Evolutionary conservation across 2,797 vertebrate species (phyloP).

Genomic region (Sciurus vulgaris): DNA sequence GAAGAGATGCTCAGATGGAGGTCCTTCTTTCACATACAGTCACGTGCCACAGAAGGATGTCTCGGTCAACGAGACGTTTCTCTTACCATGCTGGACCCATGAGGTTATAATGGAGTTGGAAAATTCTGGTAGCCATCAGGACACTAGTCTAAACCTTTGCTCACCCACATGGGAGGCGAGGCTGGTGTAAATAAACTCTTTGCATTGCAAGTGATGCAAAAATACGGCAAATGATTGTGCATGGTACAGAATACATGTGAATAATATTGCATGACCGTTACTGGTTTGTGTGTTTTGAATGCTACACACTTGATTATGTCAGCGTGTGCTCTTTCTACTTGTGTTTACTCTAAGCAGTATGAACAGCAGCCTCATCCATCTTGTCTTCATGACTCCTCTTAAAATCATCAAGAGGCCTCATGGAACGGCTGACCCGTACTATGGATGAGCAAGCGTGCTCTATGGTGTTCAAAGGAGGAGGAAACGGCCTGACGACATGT

Average conservation of each 20-base stretch:
- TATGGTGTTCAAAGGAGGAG: too few species aligned
- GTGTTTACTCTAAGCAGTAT: too few species aligned
- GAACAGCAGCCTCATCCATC: too few species aligned
- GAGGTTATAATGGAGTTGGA: too few species aligned
- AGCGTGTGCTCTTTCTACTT: neutral
- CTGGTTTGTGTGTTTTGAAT: neutral
- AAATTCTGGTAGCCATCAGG: too few species aligned
- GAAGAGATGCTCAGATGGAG: neutral
- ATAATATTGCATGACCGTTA: too few species aligned
- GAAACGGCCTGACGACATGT: neutral
- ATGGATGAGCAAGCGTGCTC: neutral
- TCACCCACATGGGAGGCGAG: neutral
- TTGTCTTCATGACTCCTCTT: neutral
- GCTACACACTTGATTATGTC: neutral
- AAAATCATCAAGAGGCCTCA: too few species aligned
- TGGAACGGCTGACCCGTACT: neutral
- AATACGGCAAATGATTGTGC: too few species aligned
- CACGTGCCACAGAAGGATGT: neutral
- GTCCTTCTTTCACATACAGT: neutral
- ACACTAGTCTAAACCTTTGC: too few species aligned
- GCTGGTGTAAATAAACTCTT: neutral
- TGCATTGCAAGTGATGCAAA: neutral
- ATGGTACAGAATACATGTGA: too few species aligned
- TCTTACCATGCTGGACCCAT: too few species aligned
- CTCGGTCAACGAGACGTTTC: neutral